Percentiles rank a stretch among this genome's conserved stretches.
phyloP scores from a whole-genome alignment of 1,140 invertebrate genomes.

The Bactericera cockerelli region DNA sequence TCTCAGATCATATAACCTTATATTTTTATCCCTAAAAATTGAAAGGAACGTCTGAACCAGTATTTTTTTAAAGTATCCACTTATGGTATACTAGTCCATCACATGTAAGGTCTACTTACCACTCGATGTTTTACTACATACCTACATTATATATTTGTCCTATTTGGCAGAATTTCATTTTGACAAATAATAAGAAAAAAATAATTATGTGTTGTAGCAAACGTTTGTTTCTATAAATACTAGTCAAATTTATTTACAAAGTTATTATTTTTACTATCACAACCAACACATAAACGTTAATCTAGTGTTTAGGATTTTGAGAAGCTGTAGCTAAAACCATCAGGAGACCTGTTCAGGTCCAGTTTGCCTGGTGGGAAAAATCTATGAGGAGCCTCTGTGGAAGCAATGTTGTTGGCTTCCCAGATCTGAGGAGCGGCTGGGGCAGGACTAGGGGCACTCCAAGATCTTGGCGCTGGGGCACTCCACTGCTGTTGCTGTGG shows the following conservation, averaged over 20 bases:
- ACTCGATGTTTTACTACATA: too few relatives aligned
- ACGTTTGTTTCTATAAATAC: not conserved
- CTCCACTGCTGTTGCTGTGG: not conserved
- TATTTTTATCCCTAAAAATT: too few relatives aligned
- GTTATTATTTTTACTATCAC: not conserved
- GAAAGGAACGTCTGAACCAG: too few relatives aligned
- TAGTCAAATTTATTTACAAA: not conserved
- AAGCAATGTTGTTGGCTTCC: slow-evolving; percentile 23
- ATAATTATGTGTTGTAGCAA: too few relatives aligned
- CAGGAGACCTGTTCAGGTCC: slow-evolving; percentile 62
- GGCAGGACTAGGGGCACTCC: not conserved
- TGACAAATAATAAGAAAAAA: too few relatives aligned
- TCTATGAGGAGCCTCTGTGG: slow-evolving; percentile 47
- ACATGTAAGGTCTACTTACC: too few relatives aligned
- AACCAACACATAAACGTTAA: not conserved
- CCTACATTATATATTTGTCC: too few relatives aligned
- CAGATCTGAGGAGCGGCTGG: not conserved
- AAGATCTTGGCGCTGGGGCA: not conserved
- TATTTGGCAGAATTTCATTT: too few relatives aligned
- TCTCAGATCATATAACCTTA: too few relatives aligned
- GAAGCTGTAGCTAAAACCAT: slow-evolving; percentile 68
- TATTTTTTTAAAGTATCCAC: too few relatives aligned
- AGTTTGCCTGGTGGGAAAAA: slow-evolving; percentile 70
- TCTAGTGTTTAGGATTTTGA: slow-evolving; percentile 35
- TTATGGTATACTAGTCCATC: too few relatives aligned